Evolutionary conservation across 2,888 invertebrate genomes (phyloP).

Genomic region (Capitulum mitella): DNA sequence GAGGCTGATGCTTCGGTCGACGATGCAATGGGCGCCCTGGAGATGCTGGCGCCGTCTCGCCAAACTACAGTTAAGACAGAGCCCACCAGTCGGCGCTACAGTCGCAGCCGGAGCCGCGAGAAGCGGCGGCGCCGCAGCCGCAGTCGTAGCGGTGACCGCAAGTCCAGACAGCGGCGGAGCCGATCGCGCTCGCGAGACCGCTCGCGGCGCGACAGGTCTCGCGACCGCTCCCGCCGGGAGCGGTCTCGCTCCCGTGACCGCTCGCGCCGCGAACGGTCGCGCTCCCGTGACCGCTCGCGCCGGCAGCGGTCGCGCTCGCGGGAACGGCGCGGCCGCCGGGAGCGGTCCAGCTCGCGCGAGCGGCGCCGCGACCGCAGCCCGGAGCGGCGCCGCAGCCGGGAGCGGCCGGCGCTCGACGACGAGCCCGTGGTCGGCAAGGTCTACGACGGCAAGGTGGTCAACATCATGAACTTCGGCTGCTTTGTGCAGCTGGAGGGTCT

Average conservation of each 20-base stretch:
- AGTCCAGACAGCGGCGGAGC: neutral
- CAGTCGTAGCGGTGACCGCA: neutral
- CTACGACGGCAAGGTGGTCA: constrained; percentile 87
- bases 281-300: constrained; percentile 6
- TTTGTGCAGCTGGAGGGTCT: constrained; percentile 93
- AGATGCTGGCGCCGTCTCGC: constrained; percentile 21
- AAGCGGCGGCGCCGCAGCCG: neutral
- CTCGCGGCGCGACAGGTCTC: neutral
- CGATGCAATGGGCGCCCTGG: constrained; percentile 8
- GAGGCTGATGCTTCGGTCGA: constrained; percentile 5
- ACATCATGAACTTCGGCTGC: constrained; percentile 95
- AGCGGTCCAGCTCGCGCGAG: neutral
- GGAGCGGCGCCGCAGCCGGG: neutral
- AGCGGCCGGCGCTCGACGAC: constrained; percentile 30
- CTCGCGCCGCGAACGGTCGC: neutral
- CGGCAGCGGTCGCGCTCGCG: neutral
- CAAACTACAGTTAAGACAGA: neutral
- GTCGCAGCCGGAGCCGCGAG: constrained; percentile 15
- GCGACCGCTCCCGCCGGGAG: neutral
- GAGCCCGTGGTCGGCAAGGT: constrained; percentile 44
- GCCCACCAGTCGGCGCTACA: neutral
- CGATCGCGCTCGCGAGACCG: neutral
- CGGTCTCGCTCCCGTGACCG: constrained; percentile 1
- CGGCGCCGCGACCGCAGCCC: neutral
- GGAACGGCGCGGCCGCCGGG: neutral